Evolutionary conservation across 2,888 invertebrate species (phyloP).

Genomic region (Hypomecis atomaria): DNA sequence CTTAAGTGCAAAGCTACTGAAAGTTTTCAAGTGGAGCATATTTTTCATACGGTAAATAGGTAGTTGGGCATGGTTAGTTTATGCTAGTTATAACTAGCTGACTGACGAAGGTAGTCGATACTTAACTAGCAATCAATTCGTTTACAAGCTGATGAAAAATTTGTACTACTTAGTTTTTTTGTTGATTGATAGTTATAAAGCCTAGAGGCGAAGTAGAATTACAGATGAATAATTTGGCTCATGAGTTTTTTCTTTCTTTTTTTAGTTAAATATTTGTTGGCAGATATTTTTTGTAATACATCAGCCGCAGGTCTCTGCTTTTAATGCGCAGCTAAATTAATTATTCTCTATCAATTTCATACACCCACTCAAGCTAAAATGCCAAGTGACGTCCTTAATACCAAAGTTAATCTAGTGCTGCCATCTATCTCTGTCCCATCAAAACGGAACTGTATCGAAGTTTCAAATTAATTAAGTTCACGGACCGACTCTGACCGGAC

Average conservation of each 20-base stretch:
- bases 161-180: conserved; percentile 16
- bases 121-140: conserved; percentile 18
- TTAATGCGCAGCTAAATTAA: conserved; percentile 29
- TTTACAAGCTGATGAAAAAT: conserved; percentile 1
- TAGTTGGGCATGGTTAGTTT: conserved; percentile 41
- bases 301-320: conserved; percentile 5
- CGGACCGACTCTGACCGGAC: conserved; percentile 51
- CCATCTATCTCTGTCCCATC: conserved; percentile 66
- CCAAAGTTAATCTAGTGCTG: conserved; percentile 41
- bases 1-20: conserved; percentile 71
- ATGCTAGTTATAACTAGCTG: conserved; percentile 24
- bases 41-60: conserved; percentile 74
- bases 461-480: conserved; percentile 72
- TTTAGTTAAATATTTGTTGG: not conserved
- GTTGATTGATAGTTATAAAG: conserved; percentile 21
- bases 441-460: conserved; percentile 59
- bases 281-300: conserved; percentile 20
- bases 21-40: conserved; percentile 59
- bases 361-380: conserved; percentile 38
- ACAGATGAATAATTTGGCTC: conserved; percentile 16
- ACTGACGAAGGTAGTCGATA: conserved; percentile 21
- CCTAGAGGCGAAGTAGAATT: conserved; percentile 20
- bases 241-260: conserved; percentile 4
- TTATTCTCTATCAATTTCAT: conserved; percentile 29
- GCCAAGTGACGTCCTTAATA: conserved; percentile 38